phyloP scores from a whole-genome alignment of 2,113 vertebrate genomes.

The Dolichallabes microphthalmus region DNA sequence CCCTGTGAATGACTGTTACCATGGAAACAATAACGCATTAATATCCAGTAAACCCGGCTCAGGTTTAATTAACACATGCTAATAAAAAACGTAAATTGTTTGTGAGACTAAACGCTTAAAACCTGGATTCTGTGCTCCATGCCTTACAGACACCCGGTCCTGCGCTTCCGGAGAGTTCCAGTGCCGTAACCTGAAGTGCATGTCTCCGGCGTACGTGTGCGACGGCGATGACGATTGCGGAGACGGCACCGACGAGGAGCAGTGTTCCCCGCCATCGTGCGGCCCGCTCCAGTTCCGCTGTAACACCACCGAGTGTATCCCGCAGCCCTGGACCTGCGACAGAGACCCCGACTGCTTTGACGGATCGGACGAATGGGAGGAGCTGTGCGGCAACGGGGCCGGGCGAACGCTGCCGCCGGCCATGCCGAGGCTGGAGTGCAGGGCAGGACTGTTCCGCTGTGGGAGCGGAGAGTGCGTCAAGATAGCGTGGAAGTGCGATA shows the following conservation, averaged over 20 bases:
- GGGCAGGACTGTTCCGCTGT: constrained; percentile 82
- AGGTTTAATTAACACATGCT: no score
- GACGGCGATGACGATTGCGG: constrained; percentile 89
- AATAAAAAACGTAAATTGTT: no score
- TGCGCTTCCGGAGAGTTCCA: constrained; percentile 88
- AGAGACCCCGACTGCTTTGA: constrained; percentile 90
- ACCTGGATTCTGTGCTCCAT: neutral
- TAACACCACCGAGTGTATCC: constrained; percentile 86
- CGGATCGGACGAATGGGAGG: constrained; percentile 81
- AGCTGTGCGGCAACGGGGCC: constrained; percentile 77
- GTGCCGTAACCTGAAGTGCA: constrained; percentile 88
- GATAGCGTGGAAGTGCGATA: constrained; percentile 91
- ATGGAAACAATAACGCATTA: no score
- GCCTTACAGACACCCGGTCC: constrained; percentile 67
- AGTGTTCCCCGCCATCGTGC: constrained; percentile 83
- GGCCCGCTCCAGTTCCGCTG: constrained; percentile 89
- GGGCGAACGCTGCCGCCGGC: constrained; percentile 49
- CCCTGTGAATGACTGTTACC: no score
- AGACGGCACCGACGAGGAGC: constrained; percentile 87
- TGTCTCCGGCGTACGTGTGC: constrained; percentile 84
- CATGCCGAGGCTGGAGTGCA: constrained; percentile 74
- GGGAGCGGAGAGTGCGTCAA: constrained; percentile 88
- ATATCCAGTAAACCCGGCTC: no score
- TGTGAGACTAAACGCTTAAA: neutral
- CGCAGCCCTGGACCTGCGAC: constrained; percentile 91